Percentiles rank a stretch among this genome's conserved stretches.
Evolutionary conservation across 1,140 invertebrate species (phyloP).

Genomic region (Archivesica marissinica): DNA sequence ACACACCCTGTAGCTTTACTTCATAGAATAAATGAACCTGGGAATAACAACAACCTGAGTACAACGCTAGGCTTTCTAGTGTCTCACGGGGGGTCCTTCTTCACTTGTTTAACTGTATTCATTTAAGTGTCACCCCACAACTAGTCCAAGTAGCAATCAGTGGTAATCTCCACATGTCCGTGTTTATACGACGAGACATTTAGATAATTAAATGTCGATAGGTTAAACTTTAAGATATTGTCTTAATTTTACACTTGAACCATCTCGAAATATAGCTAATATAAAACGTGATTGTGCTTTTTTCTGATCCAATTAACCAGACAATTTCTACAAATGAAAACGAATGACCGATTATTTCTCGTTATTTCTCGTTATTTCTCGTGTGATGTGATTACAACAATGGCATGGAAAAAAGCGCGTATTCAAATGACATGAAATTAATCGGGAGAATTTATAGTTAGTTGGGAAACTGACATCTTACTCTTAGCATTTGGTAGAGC

Average conservation of each 20-base stretch:
- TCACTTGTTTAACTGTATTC: too few species aligned
- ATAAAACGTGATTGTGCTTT: conserved; percentile 44
- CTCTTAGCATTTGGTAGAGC: background rate
- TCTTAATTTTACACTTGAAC: conserved; percentile 57
- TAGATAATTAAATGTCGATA: conserved; percentile 54
- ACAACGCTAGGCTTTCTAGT: too few species aligned
- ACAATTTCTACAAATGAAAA: conserved; percentile 56
- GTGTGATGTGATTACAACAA: conserved; percentile 20
- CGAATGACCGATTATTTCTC: conserved; percentile 37
- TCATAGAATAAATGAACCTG: too few species aligned
- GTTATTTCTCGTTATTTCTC: too few species aligned
- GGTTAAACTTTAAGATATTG: conserved; percentile 59
- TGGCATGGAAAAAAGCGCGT: conserved; percentile 13
- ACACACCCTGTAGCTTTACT: too few species aligned
- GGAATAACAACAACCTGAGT: too few species aligned
- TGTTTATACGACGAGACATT: conserved; percentile 15
- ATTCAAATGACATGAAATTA: conserved; percentile 24
- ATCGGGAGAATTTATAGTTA: conserved; percentile 26
- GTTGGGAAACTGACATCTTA: conserved; percentile 21
- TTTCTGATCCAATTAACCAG: conserved; percentile 49
- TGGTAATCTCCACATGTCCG: too few species aligned
- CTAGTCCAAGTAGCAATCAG: too few species aligned
- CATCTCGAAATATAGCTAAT: conserved; percentile 39
- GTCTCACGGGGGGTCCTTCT: too few species aligned
- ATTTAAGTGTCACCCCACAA: too few species aligned